A percentile compares a stretch with the other conserved stretches of the same genome.
These are phyloP conservation scores for Tyrannus savana DNA, from an alignment of 2,113 vertebrate genomes.

Conservation along the genomic window DNA sequence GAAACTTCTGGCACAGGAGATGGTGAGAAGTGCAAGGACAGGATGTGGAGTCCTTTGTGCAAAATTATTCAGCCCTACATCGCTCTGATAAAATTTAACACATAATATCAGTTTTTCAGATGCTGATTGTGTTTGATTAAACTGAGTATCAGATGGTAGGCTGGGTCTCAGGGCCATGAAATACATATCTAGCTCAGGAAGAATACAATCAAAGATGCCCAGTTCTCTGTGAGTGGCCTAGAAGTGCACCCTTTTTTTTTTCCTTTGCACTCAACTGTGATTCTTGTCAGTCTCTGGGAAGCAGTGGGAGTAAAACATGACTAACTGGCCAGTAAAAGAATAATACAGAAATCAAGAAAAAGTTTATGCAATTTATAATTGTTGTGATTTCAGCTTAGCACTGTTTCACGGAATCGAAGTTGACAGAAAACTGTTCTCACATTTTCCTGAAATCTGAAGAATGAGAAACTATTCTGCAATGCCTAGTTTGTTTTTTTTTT, in stretches of 20 bases:
- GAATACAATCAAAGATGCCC: not conserved
- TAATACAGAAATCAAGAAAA: not conserved
- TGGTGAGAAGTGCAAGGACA: not conserved
- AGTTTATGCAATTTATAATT: not conserved
- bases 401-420: not conserved
- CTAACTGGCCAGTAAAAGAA: not conserved
- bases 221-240: not conserved
- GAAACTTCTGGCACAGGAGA: not conserved
- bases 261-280: not conserved
- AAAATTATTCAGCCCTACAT: not conserved
- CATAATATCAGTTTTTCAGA: not conserved
- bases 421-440: not conserved
- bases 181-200: not conserved
- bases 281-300: not conserved
- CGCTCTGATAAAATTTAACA: not conserved
- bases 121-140: not conserved
- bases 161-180: not conserved
- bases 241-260: not conserved
- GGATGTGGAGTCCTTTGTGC: not conserved
- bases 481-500: not conserved
- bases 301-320: not conserved
- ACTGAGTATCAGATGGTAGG: not conserved
- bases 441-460: not conserved
- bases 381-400: not conserved
- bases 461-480: not conserved